Evolutionary conservation across 2,888 invertebrate genomes (phyloP), one percentile per base, ranked within the genome.

Genomic region (Zaprionus bogoriensis): DNA sequence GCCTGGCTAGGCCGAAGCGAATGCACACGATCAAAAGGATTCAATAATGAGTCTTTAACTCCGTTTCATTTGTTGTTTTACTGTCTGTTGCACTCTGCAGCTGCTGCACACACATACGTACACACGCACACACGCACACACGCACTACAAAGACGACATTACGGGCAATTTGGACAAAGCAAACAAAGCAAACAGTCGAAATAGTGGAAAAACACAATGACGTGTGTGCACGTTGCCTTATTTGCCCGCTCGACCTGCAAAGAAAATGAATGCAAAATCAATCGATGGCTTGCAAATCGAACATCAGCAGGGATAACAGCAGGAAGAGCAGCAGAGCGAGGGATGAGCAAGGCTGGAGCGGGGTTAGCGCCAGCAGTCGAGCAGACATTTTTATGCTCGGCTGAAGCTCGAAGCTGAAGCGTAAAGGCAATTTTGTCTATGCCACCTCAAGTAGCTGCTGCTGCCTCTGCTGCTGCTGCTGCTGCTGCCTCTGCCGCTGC

Each of bases 371-470:
- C 53, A 38, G 51, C 57, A 52, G 59, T 59, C 14, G 59, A 69
- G 74, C 86, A 77, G 81, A 86, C 77, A 80, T 83, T 83, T 86
- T 83, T 83, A 71, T 80, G 82, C 84, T 73, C 71, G 70, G 46
- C 52, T 80, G 66, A 64, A 59, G 74, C 51, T 58, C 3, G 32
- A 27, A n/a, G n/a, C n/a, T 51, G 54, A 65, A 77, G 74, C 84
- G 68, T 59, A 83, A 85, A 85, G 83, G 80, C 77, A 86, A 82
- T 86, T 86, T 86, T 63, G 67, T 74, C 77, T 65, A 60, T 69
- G 57, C 62, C 71, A 80, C 80, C 74, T 86, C 52, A 65, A 79
- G 67, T 48, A 45, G 65, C 59, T 36, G 25, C 10, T 23, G 23
- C 25, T 42, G 39, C 4, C 9, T n/a, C 10, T 23, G 23, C 25